Evolutionary conservation across 2,113 vertebrate species (phyloP), one percentile per base, ranked within the genome.

Genomic region (Piprites chloris): DNA sequence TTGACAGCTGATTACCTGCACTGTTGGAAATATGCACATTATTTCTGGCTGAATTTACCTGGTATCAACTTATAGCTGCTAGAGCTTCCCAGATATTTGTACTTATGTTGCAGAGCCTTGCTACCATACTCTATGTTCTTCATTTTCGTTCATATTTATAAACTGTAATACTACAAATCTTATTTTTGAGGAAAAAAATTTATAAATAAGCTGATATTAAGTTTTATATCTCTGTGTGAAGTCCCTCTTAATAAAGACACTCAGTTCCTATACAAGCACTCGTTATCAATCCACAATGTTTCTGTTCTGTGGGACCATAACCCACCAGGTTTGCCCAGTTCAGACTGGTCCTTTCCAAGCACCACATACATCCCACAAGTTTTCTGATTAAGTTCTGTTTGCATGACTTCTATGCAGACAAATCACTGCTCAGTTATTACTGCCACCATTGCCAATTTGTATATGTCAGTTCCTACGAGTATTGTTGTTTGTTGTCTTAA

Each of bases 1-100:
- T 90, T 91, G 82, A 80, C 85, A 96, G 93, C 52, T 81, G 81
- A 83, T 90, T 92, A 87, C 83, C 83, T 92, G 85, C 87, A 83
- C 85, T 81, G 76, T 49, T 96, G 88, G 77, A 93, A 90, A 92
- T 74, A 78, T 1, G 6, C 30, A 68, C 69, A 14, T 88, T 88
- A 81, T 86, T 96, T 92, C 85, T 75, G 46, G 68, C 65, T 88
- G 90, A 81, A 75, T 86, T 81, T 96, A 77, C 85, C 72, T 86
- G n/a, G 35, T 71, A 81, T 67, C 79, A 78, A 62, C 55, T 67
- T 61, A 44, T 0, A 90, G 41, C 32, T 81, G 41, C 56, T 86
- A 35, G 33, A 84, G 37, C 22, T 81, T 89, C 32, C 47, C 80
- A 62, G 73, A 85, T 68, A 65, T 42, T 50, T 32, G 47, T 62